Base-by-base conservation (phyloP, 1,140 invertebrate genomes). In the Zophobas atratus region DNA sequence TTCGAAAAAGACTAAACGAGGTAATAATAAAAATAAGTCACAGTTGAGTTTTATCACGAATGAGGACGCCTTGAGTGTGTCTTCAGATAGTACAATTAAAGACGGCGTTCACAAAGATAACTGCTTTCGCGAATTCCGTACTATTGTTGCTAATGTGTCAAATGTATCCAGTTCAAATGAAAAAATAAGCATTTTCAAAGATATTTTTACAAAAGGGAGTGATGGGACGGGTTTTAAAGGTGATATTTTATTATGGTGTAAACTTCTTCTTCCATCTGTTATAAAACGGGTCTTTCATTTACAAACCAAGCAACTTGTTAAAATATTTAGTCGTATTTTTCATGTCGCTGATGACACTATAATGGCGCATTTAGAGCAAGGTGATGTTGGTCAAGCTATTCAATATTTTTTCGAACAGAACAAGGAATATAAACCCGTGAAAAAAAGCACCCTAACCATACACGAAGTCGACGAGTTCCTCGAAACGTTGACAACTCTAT, bases 331-430 rank as follows among this genome's bases (percentile, higher is more conserved):
- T 57, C 90, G 92, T 83, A 91, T 98, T 72, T 94, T 98, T 81
- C 83, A 88, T 6, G 89, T 89, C 2, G 90, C 93, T 87, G 91
- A 93, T 79, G 90, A 94, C 79, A 92, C 93, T 70, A 98, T 98
- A 96, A 84, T 96, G 2, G 92, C 93, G 78, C 91, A 97, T 87
- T 88, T 97, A 49, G 94, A 97, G 84, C 90, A 96, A 84, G 96
- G 97, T 0, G 96, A 98, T 88, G 92, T 98, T n/a, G 94, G 96
- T 1, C 94, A 96, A 84, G 98, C 96, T 0, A 91, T 98, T 8
- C 87, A 91, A 79, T 85, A 90, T 67, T 97, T 95, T 85, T 98
- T 95, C 87, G 91, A 93, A 78, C 88, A 90, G 67, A 88, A 91
- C 63, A 95, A 92, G 70, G 85, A 85, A 49, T 79, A 91, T 1